A percentile compares a stretch with the other conserved stretches of the same genome.
Evolutionary conservation across 2,797 vertebrate species (phyloP).

Genomic region (Lophotriccus pileatus): DNA sequence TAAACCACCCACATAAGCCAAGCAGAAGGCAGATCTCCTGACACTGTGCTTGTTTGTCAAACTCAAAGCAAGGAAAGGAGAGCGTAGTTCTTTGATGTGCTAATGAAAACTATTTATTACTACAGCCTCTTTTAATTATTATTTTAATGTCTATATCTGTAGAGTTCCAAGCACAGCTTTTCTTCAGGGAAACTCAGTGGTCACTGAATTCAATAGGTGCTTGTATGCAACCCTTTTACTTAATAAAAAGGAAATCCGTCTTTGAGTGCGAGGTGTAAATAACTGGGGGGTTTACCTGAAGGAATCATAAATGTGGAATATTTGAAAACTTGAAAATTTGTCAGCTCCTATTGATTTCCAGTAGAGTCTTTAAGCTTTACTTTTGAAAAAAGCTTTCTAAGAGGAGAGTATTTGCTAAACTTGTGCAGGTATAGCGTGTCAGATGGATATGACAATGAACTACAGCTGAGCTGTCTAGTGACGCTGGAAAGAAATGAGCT

Average conservation of each 20-base stretch:
- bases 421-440: rapidly evolving
- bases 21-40: neutral
- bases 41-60: neutral
- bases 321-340: neutral
- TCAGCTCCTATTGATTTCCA: neutral
- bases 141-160: neutral
- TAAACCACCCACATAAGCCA: neutral
- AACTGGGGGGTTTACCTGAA: neutral
- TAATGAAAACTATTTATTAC: slow-evolving; percentile 10
- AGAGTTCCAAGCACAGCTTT: neutral
- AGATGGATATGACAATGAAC: neutral
- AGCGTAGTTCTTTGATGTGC: neutral
- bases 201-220: neutral
- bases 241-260: neutral
- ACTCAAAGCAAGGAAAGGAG: neutral
- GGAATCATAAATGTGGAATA: neutral
- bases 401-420: neutral
- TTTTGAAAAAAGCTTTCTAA: neutral
- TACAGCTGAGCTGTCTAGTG: neutral
- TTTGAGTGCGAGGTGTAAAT: neutral
- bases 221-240: neutral
- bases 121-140: neutral
- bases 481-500: neutral
- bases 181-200: neutral
- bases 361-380: neutral